Conservation (phyloP, 2,888 invertebrate species). For the Itoplectis maculator region DNA sequence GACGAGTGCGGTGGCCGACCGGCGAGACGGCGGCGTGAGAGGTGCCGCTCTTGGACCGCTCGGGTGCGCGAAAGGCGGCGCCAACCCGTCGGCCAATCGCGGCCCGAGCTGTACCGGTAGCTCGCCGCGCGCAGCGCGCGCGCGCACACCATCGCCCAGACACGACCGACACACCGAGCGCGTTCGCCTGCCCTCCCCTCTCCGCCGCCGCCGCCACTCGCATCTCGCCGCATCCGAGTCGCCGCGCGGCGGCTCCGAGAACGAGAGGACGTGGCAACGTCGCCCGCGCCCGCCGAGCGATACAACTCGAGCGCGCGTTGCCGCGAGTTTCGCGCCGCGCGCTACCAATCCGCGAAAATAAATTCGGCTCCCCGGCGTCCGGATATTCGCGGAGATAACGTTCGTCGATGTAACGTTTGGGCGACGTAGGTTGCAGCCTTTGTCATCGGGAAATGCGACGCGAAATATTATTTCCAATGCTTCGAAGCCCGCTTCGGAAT, state of each 20-base stretch:
- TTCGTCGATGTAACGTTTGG: too few relatives aligned
- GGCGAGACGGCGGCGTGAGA: conserved; percentile 67
- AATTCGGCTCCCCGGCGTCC: not conserved
- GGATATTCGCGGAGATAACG: not conserved
- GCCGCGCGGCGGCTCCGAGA: not conserved
- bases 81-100: conserved; percentile 71
- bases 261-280: conserved; percentile 55
- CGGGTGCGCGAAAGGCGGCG: conserved; percentile 71
- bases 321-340: conserved; percentile 2
- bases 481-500: too few relatives aligned
- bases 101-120: conserved; percentile 32
- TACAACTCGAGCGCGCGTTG: conserved; percentile 30
- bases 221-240: conserved; percentile 1
- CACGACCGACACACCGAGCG: not conserved
- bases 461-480: too few relatives aligned
- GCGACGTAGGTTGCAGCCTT: too few relatives aligned
- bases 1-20: conserved; percentile 68
- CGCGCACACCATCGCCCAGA: not conserved
- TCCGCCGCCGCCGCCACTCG: not conserved
- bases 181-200: not conserved
- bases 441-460: too few relatives aligned
- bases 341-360: conserved; percentile 6
- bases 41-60: conserved; percentile 61
- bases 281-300: conserved; percentile 32
- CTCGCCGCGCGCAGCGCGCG: conserved; percentile 27